These are phyloP conservation scores for Brenthis ino DNA, from an alignment of 2,888 invertebrate genomes.

Conservation along the genomic window DNA sequence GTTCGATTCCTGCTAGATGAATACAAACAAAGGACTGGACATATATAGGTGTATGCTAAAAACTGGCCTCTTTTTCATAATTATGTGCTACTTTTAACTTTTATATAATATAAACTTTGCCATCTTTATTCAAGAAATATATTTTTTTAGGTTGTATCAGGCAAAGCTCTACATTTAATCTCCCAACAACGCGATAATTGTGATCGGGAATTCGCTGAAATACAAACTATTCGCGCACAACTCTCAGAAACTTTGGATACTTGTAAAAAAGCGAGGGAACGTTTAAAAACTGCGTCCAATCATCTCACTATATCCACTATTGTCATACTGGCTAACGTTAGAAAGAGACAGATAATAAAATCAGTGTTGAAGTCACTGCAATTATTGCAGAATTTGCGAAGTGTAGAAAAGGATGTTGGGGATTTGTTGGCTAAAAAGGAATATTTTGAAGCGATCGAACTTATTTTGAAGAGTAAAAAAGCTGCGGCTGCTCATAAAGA, in stretches of 20 bases:
- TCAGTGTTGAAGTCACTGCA: slow-evolving; percentile 89
- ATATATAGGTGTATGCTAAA: neutral
- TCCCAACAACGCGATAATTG: slow-evolving; percentile 95
- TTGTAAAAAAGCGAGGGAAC: slow-evolving; percentile 87
- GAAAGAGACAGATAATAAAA: slow-evolving; percentile 92
- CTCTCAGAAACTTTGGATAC: slow-evolving; percentile 86
- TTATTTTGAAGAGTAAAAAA: slow-evolving; percentile 93
- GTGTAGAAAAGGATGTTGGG: slow-evolving; percentile 92
- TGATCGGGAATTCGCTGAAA: slow-evolving; percentile 91
- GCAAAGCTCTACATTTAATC: slow-evolving; percentile 95
- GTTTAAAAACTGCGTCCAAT: slow-evolving; percentile 88
- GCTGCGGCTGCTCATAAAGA: slow-evolving; percentile 93
- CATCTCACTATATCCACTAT: slow-evolving; percentile 93
- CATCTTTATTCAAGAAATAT: neutral
- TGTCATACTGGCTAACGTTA: slow-evolving; percentile 94
- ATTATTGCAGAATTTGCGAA: slow-evolving; percentile 80
- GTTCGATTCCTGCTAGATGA: too few species aligned
- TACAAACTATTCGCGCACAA: slow-evolving; percentile 87
- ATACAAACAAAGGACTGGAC: too few species aligned
- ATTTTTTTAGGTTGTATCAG: slow-evolving; percentile 89
- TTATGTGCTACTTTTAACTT: too few species aligned
- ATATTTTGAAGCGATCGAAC: slow-evolving; percentile 94
- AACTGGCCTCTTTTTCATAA: too few species aligned
- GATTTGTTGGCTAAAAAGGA: slow-evolving; percentile 91
- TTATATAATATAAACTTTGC: too few species aligned